These are phyloP conservation scores for Eupithecia subfuscata DNA, from an alignment of 2,888 invertebrate species.

Conservation along the genomic window DNA sequence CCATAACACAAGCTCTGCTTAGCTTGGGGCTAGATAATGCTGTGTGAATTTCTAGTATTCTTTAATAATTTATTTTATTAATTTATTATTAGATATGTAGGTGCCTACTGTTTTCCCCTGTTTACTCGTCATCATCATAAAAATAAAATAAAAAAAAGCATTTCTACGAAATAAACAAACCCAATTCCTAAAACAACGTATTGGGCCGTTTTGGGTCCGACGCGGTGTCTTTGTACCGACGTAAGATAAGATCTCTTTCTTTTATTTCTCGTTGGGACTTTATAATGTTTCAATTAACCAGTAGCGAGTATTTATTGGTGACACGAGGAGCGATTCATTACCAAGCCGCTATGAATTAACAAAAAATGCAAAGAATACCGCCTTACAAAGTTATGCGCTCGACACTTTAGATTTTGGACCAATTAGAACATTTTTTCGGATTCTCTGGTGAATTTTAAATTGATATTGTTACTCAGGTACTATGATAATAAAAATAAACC, in stretches of 20 bases:
- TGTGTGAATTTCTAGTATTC: no score
- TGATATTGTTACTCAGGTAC: background rate
- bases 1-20: no score
- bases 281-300: slow-evolving; percentile 84
- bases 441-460: slow-evolving; percentile 4
- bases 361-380: slow-evolving; percentile 63
- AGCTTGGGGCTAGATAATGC: no score
- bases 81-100: no score
- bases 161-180: slow-evolving; percentile 48
- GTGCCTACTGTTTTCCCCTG: slow-evolving; percentile 51
- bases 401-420: slow-evolving; percentile 40
- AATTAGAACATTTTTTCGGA: slow-evolving; percentile 31
- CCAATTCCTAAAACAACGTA: slow-evolving; percentile 63
- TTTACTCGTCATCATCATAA: slow-evolving; percentile 44
- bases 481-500: background rate
- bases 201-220: slow-evolving; percentile 53
- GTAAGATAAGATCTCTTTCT: slow-evolving; percentile 70
- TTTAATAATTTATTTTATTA: no score
- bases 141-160: slow-evolving; percentile 30
- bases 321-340: slow-evolving; percentile 72
- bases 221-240: slow-evolving; percentile 69
- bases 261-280: slow-evolving; percentile 40
- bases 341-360: slow-evolving; percentile 60
- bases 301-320: slow-evolving; percentile 81
- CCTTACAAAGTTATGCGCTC: slow-evolving; percentile 54